Conservation (phyloP, 2,797 vertebrate species). For the Malurus leucopterus region DNA sequence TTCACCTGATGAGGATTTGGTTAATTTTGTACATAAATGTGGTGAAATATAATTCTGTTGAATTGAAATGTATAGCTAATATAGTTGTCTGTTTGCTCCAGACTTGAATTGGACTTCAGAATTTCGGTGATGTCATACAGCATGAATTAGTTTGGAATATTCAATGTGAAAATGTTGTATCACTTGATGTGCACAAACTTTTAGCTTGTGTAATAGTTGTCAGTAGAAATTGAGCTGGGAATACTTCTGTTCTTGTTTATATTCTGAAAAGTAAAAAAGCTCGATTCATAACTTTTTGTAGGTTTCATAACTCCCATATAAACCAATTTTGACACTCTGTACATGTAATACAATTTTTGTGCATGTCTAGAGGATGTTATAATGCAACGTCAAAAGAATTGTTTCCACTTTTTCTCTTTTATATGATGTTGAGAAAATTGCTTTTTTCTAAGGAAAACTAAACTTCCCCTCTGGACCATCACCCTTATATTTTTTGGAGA, state of each 20-base stretch:
- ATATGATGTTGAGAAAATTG: not conserved
- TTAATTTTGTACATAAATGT: not conserved
- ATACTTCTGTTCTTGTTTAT: not conserved
- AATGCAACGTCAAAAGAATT: not conserved
- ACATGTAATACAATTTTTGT: not conserved
- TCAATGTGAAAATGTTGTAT: constrained; percentile 6
- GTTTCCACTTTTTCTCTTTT: not conserved
- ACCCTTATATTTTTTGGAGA: not conserved
- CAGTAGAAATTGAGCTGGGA: not conserved
- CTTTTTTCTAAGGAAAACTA: not conserved
- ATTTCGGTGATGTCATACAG: not conserved
- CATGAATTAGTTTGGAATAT: not conserved
- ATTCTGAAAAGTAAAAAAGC: not conserved
- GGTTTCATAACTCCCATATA: rapidly evolving
- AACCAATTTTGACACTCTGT: not conserved
- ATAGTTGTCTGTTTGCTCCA: not conserved
- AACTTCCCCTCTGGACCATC: not conserved
- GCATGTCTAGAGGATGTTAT: not conserved
- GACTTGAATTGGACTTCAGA: not conserved
- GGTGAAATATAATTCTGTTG: not conserved
- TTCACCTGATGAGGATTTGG: not conserved
- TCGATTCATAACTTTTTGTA: not conserved
- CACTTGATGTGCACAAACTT: not conserved
- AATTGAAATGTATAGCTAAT: not conserved
- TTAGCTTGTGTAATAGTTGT: not conserved